Percentiles rank a stretch among this genome's conserved stretches.
phyloP scores from a whole-genome alignment of 2,888 invertebrate genomes.

The Athalia cordata region DNA sequence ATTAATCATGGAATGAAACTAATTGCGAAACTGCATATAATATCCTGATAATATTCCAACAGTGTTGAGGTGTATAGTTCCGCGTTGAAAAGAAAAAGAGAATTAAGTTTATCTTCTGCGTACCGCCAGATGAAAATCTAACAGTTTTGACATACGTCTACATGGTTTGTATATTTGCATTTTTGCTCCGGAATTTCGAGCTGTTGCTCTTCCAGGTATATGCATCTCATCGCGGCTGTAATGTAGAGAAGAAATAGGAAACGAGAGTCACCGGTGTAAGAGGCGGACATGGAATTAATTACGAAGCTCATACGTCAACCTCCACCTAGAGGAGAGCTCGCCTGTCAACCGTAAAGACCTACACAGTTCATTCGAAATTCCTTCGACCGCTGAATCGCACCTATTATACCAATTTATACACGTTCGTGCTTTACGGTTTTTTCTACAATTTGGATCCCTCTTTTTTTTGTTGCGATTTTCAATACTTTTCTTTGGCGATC shows the following conservation, averaged over 20 bases:
- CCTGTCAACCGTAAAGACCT: conserved; percentile 38
- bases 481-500: neutral
- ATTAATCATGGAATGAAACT: no score
- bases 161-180: no score
- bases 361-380: conserved; percentile 28
- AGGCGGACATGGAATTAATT: conserved; percentile 51
- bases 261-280: conserved; percentile 36
- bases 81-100: no score
- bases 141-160: conserved; percentile 17
- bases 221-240: conserved; percentile 13
- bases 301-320: conserved; percentile 45
- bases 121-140: neutral
- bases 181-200: no score
- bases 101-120: neutral
- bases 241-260: conserved; percentile 30
- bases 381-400: neutral
- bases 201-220: neutral
- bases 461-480: neutral
- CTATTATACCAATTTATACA: conserved; percentile 22
- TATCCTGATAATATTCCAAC: no score
- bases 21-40: no score
- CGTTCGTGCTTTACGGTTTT: neutral
- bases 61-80: no score
- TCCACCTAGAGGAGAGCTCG: conserved; percentile 38
- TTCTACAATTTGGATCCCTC: neutral